Evolutionary conservation across 2,797 vertebrate species (phyloP), one percentile per base, ranked within the genome.

Genomic region (Neopelma chrysocephalum): DNA sequence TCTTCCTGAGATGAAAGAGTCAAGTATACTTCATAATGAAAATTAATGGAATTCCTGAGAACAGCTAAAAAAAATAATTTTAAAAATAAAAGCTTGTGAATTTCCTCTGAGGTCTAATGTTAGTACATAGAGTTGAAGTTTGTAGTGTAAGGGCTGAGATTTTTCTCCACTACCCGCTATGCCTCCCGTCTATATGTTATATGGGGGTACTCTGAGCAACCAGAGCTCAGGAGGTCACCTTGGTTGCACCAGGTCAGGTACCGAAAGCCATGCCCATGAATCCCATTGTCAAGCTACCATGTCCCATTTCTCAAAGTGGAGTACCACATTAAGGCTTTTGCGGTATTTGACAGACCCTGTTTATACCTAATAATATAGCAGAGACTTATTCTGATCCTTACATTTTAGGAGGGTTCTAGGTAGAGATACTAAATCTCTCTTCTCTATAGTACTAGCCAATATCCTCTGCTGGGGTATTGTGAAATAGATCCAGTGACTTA

Each of bases 1-100:
- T 93, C 81, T 96, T 96, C 78, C 79, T 15, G 45, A 96, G 71
- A 94, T 96, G 87, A 97, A 96, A 97, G 66, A 90, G 6, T 27
- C 32, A 83, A 87, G 58, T 64, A 88, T 58, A 91, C 66, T 79
- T 94, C 84, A 90, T 90, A 93, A 89, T 45, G 70, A 96, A 95
- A 97, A 96, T 94, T 92, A 96, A 96, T 93, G 81, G 82, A 94
- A 91, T 89, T 82, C 87, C 88, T 29, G 64, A 85, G 70, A 75
- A 71, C 6, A 60, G 38, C 47, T 50, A 7, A 79, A 91, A 87
- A 56, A 77, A 85, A 6, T 1, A n/a, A 34, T 58, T n/a, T 64
- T 90, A 93, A 92, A 92, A 95, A 78, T 57, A 88, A 96, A 95
- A 94, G 29, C 38, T 69, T 53, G 61, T 57, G 65, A 69, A 94